Conservation (phyloP, 2,888 invertebrate genomes). For the Uloborus plumipes region DNA sequence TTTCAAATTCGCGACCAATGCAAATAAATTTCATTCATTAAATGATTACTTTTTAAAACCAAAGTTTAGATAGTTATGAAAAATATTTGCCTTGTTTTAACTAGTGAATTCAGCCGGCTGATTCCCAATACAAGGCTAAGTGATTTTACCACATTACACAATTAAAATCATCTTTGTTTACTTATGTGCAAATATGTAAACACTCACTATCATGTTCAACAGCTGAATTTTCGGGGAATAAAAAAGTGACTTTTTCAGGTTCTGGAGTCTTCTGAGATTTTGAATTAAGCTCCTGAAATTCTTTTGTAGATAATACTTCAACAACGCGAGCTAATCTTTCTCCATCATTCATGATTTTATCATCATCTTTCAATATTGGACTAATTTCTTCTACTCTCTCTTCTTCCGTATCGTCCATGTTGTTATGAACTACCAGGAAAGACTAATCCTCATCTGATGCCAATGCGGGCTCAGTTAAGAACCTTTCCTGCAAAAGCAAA, state of each 20-base stretch:
- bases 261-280: background rate
- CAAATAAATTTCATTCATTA: too few species aligned
- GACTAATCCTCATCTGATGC: background rate
- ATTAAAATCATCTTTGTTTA: too few species aligned
- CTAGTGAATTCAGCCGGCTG: too few species aligned
- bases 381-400: conserved; percentile 20
- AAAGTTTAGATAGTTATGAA: too few species aligned
- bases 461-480: too few species aligned
- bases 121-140: too few species aligned
- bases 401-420: conserved; percentile 40
- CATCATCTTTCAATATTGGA: conserved; percentile 31
- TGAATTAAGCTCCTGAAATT: conserved; percentile 8
- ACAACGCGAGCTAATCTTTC: conserved; percentile 44
- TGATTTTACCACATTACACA: too few species aligned
- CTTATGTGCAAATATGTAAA: background rate
- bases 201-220: conserved; percentile 20
- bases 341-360: conserved; percentile 46
- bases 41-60: too few species aligned
- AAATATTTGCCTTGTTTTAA: too few species aligned
- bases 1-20: too few species aligned
- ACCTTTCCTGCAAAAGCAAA: too few species aligned
- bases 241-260: background rate
- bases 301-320: conserved; percentile 38
- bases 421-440: conserved; percentile 4
- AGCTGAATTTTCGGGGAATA: background rate